Evolutionary conservation across 1,140 invertebrate species (phyloP), one percentile per base, ranked within the genome.

Genomic region (Plutomurus gul): DNA sequence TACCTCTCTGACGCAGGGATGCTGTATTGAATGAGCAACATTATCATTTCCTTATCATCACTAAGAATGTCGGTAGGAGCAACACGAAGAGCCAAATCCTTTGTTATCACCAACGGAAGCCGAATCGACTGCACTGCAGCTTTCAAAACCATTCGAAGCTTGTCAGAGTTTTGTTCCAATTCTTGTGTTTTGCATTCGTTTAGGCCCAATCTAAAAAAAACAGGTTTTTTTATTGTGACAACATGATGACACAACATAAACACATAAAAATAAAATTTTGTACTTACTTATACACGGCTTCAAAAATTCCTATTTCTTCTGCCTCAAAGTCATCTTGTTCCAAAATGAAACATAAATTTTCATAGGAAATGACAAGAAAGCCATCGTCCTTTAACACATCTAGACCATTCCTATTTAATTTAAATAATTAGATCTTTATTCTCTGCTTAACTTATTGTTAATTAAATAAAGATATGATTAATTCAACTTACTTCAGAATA

Each of bases 291-390:
- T 72, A 79, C 3, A 76, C 40, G 8, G 78, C 78, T 47, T 79
- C 49, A 39, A 79, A 79, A 18, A 79, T 37, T 30, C 75, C 78
- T 0, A 49, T 36, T 49, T 79, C 78, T 11, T 79, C 73, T 5
- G 74, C 78, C 25, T 75, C 78, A 47, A 79, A 79, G 27, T 79
- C 78, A 70, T 79, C 78, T 3, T 73, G 49, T 22, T 79, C 78
- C 22, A 79, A 37, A 18, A 79, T 37, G 25, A 37, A 75, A 22
- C 60, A 75, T 25, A 79, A 36, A 49, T 76, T 79, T 22, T 79
- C 78, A 25, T 75, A 49, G 13, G 72, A 74, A 36, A 79, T 39
- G 33, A 76, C 70, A 1, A 75, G 40, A 33, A 79, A 79, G 43
- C 75, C 78, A 7, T 79, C 78, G n/a, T 79, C 78, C 30, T 76